Evolutionary conservation across 2,888 invertebrate species (phyloP).

Genomic region (Mesorhabditis sp.): DNA sequence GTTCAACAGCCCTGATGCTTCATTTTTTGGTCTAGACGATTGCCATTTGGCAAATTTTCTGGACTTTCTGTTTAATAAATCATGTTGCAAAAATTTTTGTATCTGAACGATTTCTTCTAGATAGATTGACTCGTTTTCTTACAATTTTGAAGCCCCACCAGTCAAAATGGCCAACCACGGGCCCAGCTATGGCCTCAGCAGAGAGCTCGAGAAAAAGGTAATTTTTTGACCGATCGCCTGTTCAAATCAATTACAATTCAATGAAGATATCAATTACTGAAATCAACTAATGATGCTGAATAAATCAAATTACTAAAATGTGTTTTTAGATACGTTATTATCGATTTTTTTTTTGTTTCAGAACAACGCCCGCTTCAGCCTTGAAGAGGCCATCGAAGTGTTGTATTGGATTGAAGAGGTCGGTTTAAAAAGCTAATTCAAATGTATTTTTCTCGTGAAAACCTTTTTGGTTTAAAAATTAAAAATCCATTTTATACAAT

Average conservation of each 20-base stretch:
- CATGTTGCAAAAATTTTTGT: too few relatives aligned
- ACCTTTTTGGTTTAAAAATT: too few relatives aligned
- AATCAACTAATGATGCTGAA: too few relatives aligned
- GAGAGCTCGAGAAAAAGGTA: conserved; percentile 58
- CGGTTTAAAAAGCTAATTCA: conserved; percentile 13
- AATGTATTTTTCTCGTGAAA: too few relatives aligned
- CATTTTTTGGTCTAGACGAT: too few relatives aligned
- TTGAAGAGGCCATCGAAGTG: conserved; percentile 61
- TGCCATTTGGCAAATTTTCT: too few relatives aligned
- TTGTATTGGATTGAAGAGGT: conserved; percentile 62
- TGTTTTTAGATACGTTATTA: background rate
- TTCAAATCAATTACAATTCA: background rate
- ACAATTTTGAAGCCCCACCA: background rate
- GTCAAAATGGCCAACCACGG: conserved; percentile 58
- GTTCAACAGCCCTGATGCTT: too few relatives aligned
- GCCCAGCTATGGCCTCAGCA: conserved; percentile 58
- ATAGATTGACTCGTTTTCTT: too few relatives aligned
- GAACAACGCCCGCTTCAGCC: conserved; percentile 63
- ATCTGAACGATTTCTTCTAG: too few relatives aligned
- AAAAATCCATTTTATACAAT: too few relatives aligned
- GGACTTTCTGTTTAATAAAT: too few relatives aligned
- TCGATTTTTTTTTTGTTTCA: conserved; percentile 36
- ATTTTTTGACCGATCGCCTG: background rate
- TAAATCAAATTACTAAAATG: background rate
- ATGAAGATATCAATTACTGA: background rate